Conservation (phyloP, 2,888 invertebrate species). For the Eucera pruinosa region DNA sequence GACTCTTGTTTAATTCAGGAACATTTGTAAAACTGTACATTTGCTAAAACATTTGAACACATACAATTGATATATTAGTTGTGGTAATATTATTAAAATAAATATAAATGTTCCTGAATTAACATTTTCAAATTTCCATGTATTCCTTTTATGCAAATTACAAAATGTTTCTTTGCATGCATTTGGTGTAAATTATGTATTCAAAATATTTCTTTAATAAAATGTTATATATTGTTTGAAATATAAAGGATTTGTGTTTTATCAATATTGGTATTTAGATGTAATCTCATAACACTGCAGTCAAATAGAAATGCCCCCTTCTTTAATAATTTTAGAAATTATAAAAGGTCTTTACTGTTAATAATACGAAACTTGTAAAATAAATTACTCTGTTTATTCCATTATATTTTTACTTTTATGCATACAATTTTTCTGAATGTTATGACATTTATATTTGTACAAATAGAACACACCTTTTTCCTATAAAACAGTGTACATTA, state of each 20-base stretch:
- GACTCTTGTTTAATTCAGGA: slow-evolving; percentile 31
- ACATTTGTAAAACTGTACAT: slow-evolving; percentile 13
- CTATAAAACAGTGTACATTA: slow-evolving; percentile 4
- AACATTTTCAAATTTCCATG: slow-evolving; percentile 7
- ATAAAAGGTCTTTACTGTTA: neutral
- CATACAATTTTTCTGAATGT: neutral
- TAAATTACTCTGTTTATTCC: slow-evolving; percentile 8
- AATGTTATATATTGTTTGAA: slow-evolving; percentile 13
- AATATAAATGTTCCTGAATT: slow-evolving; percentile 37
- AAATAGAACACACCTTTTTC: neutral
- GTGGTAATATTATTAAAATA: neutral
- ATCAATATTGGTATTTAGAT: slow-evolving; percentile 12
- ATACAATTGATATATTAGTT: neutral
- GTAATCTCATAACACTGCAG: neutral
- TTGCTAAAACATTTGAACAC: neutral
- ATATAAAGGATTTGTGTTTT: neutral
- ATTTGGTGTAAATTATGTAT: slow-evolving; percentile 35
- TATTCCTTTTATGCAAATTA: slow-evolving; percentile 10
- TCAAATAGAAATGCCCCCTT: neutral
- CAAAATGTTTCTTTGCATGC: slow-evolving; percentile 32
- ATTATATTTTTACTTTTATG: neutral
- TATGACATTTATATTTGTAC: neutral
- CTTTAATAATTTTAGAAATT: neutral
- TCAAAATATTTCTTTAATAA: slow-evolving; percentile 26
- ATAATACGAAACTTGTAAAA: neutral